Conservation (phyloP, 2,797 vertebrate genomes). For the Neosilurus mollespiculum region DNA sequence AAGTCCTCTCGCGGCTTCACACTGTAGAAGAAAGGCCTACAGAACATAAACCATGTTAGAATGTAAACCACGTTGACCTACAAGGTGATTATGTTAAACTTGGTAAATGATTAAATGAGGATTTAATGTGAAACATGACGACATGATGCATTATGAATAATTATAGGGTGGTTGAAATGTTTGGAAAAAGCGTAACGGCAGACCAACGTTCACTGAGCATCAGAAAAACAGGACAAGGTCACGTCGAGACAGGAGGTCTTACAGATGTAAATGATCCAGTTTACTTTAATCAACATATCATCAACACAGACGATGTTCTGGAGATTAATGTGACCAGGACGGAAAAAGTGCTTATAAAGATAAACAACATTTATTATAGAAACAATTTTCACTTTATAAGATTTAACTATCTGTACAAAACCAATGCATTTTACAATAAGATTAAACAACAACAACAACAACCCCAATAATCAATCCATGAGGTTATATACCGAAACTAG, state of each 20-base stretch:
- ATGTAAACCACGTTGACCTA: too few relatives aligned
- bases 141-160: too few relatives aligned
- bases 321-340: neutral
- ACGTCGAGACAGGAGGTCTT: too few relatives aligned
- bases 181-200: too few relatives aligned
- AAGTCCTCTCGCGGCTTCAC: conserved; percentile 12
- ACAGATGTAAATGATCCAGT: neutral
- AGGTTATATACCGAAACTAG: neutral
- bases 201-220: too few relatives aligned
- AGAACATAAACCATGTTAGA: too few relatives aligned
- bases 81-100: too few relatives aligned
- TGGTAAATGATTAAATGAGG: too few relatives aligned
- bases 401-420: neutral
- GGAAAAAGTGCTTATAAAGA: neutral
- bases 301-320: neutral
- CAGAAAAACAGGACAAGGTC: too few relatives aligned
- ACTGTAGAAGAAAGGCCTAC: neutral
- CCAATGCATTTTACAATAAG: neutral
- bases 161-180: too few relatives aligned
- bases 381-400: neutral
- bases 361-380: neutral
- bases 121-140: too few relatives aligned
- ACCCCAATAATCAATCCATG: neutral
- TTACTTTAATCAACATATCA: too few relatives aligned
- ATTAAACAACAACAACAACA: neutral